Conservation (phyloP, 2,797 vertebrate genomes). For the Spatula clypeata region DNA sequence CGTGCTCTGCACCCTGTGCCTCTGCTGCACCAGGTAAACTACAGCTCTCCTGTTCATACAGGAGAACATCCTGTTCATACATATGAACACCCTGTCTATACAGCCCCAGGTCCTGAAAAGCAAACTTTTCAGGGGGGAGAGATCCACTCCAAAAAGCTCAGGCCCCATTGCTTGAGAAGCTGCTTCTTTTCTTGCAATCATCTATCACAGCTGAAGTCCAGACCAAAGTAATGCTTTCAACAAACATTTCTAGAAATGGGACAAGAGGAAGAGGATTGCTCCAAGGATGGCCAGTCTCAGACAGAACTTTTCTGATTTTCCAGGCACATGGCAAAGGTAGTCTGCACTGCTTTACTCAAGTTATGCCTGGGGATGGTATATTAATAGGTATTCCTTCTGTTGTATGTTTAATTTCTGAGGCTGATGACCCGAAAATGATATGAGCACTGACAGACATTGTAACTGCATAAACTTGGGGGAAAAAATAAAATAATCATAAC, state of each 20-base stretch:
- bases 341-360: not conserved
- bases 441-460: constrained; percentile 1
- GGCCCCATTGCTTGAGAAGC: not conserved
- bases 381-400: not conserved
- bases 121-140: not conserved
- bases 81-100: not conserved
- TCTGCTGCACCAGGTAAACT: not conserved
- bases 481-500: constrained; percentile 37
- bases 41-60: not conserved
- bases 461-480: not conserved
- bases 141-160: not conserved
- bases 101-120: not conserved
- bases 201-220: not conserved
- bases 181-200: not conserved
- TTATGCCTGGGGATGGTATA: not conserved
- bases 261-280: not conserved
- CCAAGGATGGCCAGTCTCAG: not conserved
- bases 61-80: too few species aligned
- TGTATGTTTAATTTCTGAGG: constrained; percentile 11
- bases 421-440: not conserved
- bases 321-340: not conserved
- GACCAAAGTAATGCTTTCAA: not conserved
- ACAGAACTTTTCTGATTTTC: not conserved
- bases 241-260: accelerated
- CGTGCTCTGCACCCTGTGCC: not conserved